phyloP scores from a whole-genome alignment of 2,797 vertebrate genomes.

The Parotocinclus haroldoi region DNA sequence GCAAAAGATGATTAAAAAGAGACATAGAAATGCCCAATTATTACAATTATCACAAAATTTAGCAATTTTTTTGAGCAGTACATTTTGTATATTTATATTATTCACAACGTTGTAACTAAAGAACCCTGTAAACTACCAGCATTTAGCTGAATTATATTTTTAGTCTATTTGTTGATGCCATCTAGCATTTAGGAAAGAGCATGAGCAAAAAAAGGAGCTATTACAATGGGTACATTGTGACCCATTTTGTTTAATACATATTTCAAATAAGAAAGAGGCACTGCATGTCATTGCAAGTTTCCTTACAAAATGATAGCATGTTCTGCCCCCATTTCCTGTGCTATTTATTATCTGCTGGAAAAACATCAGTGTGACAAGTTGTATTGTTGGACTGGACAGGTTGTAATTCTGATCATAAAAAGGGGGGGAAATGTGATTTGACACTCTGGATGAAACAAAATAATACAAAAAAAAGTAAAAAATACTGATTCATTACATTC shows the following conservation, averaged over 20 bases:
- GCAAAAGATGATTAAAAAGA: too few relatives aligned
- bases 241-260: background rate
- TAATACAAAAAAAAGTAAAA: constrained; percentile 68
- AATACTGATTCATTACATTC: constrained; percentile 56
- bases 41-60: too few relatives aligned
- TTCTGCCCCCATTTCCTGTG: background rate
- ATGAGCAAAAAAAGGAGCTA: too few relatives aligned
- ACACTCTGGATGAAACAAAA: constrained; percentile 59
- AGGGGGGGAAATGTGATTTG: constrained; percentile 42
- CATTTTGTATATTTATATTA: too few relatives aligned
- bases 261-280: background rate
- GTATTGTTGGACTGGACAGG: constrained; percentile 3
- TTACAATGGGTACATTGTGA: background rate
- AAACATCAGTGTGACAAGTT: background rate
- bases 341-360: background rate
- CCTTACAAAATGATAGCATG: too few relatives aligned
- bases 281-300: background rate
- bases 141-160: background rate
- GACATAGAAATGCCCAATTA: too few relatives aligned
- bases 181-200: too few relatives aligned
- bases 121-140: constrained; percentile 9
- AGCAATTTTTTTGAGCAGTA: too few relatives aligned
- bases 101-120: background rate
- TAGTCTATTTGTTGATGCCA: too few relatives aligned
- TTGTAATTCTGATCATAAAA: constrained; percentile 10